Evolutionary conservation across 2,888 invertebrate species (phyloP).

Genomic region (Drosophila lutescens): DNA sequence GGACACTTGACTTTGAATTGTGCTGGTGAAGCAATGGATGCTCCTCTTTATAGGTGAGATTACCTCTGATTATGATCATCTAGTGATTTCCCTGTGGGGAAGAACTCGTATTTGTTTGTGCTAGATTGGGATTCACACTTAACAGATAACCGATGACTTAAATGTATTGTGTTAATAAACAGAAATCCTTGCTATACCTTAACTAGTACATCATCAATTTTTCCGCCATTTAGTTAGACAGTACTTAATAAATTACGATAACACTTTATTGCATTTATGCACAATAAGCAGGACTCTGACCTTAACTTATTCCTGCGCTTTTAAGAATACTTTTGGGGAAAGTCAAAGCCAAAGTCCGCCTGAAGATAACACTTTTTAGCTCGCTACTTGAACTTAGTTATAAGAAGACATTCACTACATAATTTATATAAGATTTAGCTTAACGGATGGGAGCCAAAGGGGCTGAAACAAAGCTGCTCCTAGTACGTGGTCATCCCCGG

Average conservation of each 20-base stretch:
- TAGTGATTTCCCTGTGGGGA: constrained; percentile 20
- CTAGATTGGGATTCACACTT: constrained; percentile 19
- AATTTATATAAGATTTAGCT: constrained; percentile 21
- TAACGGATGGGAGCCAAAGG: constrained; percentile 15
- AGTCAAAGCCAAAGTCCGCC: too few relatives aligned
- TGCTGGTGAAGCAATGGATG: background rate
- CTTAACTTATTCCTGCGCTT: background rate
- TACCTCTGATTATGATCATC: background rate
- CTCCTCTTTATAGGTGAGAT: constrained; percentile 15
- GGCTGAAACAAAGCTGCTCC: constrained; percentile 28
- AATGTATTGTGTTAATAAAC: background rate
- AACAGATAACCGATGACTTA: background rate
- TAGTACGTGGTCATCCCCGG: constrained; percentile 4
- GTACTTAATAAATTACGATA: background rate
- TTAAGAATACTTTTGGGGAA: background rate
- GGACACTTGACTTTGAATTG: background rate
- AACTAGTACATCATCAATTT: too few relatives aligned
- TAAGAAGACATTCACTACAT: constrained; percentile 26
- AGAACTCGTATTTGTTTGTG: background rate
- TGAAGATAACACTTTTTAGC: constrained; percentile 14
- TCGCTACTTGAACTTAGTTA: constrained; percentile 24
- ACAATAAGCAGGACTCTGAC: background rate
- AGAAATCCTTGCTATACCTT: background rate
- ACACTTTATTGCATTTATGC: constrained; percentile 20
- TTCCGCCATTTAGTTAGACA: too few relatives aligned